Evolutionary conservation across 2,113 vertebrate genomes (phyloP).

Genomic region (Oxygymnocypris stewartii): DNA sequence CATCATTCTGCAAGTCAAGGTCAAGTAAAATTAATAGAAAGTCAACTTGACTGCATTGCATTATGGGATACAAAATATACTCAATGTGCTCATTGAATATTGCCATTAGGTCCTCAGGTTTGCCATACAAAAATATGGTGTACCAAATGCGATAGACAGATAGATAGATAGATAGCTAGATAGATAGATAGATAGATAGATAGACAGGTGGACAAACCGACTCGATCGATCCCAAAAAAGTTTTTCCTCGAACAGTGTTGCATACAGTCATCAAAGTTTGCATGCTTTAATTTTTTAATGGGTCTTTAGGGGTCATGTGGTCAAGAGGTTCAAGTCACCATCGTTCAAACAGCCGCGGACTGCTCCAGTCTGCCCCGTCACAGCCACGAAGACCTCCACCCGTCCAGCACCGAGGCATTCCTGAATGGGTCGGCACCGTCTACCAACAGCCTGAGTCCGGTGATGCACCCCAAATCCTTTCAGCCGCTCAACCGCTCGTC

Average conservation of each 20-base stretch:
- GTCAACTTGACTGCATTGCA: neutral
- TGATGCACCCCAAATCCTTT: slow-evolving; percentile 87
- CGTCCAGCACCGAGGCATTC: slow-evolving; percentile 82
- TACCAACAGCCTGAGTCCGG: slow-evolving; percentile 87
- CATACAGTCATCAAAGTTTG: neutral
- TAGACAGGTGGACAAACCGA: no score
- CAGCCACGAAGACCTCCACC: slow-evolving; percentile 87
- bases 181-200: no score
- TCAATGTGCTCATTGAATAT: neutral
- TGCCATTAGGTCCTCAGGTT: neutral
- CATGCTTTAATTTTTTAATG: slow-evolving; percentile 21
- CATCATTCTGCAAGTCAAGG: neutral
- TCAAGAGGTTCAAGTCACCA: slow-evolving; percentile 90
- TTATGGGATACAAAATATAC: neutral
- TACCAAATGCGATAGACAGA: neutral
- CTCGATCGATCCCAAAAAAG: no score
- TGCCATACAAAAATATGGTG: neutral
- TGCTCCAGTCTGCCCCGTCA: slow-evolving; percentile 87
- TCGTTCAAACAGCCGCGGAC: slow-evolving; percentile 95
- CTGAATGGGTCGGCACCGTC: slow-evolving; percentile 88
- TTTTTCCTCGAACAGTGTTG: neutral
- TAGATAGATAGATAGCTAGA: no score
- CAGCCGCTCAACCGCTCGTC: slow-evolving; percentile 85
- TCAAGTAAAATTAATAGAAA: neutral
- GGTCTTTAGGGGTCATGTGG: slow-evolving; percentile 85